These are phyloP conservation scores for Scaeva pyrastri DNA, from an alignment of 2,888 invertebrate species.

Conservation along the genomic window DNA sequence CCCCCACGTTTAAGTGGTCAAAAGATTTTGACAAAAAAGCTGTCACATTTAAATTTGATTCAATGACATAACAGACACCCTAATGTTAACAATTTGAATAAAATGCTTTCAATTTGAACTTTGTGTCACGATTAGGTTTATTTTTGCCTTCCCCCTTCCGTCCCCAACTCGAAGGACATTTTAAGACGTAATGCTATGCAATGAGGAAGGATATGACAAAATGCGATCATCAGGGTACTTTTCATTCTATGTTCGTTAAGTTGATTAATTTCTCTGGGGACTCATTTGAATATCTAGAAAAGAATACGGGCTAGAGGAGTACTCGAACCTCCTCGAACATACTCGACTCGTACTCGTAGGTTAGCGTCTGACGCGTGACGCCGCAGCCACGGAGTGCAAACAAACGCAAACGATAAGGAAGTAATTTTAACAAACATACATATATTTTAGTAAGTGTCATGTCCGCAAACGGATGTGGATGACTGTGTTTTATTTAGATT, in stretches of 20 bases:
- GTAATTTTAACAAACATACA: slow-evolving; percentile 35
- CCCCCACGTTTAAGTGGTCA: too few species aligned
- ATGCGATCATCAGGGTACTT: slow-evolving; percentile 42
- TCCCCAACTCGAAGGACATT: background rate
- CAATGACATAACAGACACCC: too few species aligned
- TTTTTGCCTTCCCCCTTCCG: background rate
- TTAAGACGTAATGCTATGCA: slow-evolving; percentile 21
- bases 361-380: slow-evolving; percentile 4
- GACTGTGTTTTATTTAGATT: slow-evolving; percentile 50
- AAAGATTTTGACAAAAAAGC: too few species aligned
- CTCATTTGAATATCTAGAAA: slow-evolving; percentile 50
- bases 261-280: slow-evolving; percentile 71
- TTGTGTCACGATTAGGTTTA: background rate
- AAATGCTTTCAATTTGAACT: slow-evolving; percentile 13
- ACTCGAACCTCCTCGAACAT: too few species aligned
- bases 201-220: slow-evolving; percentile 25
- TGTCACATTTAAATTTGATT: too few species aligned
- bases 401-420: slow-evolving; percentile 41
- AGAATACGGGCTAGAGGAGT: slow-evolving; percentile 1
- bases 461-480: slow-evolving; percentile 18
- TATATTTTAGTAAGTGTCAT: slow-evolving; percentile 30
- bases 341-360: too few species aligned
- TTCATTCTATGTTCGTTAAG: slow-evolving; percentile 34
- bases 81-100: slow-evolving; percentile 38
- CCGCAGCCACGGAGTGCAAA: too few species aligned